Base-by-base conservation (phyloP, 2,797 vertebrate species). In the Jordanella pulchra region DNA sequence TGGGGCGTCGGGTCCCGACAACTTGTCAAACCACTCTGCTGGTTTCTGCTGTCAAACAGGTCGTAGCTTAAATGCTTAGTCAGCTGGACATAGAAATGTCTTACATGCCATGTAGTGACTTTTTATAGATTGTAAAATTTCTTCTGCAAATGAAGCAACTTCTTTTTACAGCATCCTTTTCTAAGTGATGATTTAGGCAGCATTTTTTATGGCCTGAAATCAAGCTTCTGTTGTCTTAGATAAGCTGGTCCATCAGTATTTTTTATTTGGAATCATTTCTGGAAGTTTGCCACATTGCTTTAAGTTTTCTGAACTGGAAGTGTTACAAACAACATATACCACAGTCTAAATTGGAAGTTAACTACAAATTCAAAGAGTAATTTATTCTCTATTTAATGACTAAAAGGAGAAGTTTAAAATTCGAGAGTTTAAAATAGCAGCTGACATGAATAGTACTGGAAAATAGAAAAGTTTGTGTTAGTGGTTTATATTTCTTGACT, bases 401-500 rank as follows among this genome's bases (percentile, higher is more conserved):
- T 35, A 39, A 39, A n/a, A 21, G 39, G 64, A 30, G 27, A 48
- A 12, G 45, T 30, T 35, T n/a, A 53, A 47, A 63, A 47, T 67
- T 23, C 1, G 0, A 77, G 75, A 81, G 74, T 45, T 51, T 55
- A 44, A 66, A 25, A 55, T 7, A 0, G 39, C 11, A n/a, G 48
- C 18, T 4, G 39, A 58, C 27, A 73, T 73, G 61, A 81, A 77
- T 75, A 79, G 58, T 11, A 13, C 61, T 47, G 61, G 68, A 65
- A 82, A 84, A 76, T 74, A 87, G 84, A 77, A 60, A 77, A 0
- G 47, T 32, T 17, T 7, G 5, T 39, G 35, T 39, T 39, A 18
- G 28, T 17, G 25, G 44, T 72, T 70, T 55, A 53, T 23, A 70
- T 60, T 83, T 85, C 77, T 69, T 56, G 32, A 4, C 32, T 44